Evolutionary conservation across 2,888 invertebrate genomes (phyloP).

Genomic region (Euzophera pinguis): DNA sequence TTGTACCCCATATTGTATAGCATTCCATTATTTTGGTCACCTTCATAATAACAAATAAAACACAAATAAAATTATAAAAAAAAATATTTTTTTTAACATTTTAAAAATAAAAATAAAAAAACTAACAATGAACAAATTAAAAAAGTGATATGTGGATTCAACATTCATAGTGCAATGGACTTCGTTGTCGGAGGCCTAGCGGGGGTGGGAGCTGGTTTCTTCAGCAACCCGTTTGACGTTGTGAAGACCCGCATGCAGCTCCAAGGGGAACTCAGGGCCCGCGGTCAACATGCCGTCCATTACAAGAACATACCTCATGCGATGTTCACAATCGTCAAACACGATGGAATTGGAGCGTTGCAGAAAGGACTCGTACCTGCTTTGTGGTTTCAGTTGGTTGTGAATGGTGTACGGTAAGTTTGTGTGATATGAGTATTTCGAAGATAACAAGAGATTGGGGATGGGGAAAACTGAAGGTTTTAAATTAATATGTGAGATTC

Average conservation of each 20-base stretch:
- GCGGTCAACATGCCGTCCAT: conserved; percentile 79
- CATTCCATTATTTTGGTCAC: no score
- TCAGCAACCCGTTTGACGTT: conserved; percentile 94
- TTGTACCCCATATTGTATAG: no score
- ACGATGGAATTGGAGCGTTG: conserved; percentile 87
- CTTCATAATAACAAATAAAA: no score
- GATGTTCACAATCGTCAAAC: conserved; percentile 84
- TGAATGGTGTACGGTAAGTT: conserved; percentile 80
- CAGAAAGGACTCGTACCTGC: conserved; percentile 91
- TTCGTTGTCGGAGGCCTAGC: conserved; percentile 87
- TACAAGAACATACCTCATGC: conserved; percentile 91
- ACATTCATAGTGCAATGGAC: conserved; percentile 77
- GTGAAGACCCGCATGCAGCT: conserved; percentile 93
- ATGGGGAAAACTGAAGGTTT: no score
- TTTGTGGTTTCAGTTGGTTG: conserved; percentile 87
- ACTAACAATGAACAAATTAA: not conserved
- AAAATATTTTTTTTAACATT: not conserved
- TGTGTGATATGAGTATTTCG: no score
- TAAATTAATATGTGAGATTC: no score
- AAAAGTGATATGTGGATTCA: conserved; percentile 12
- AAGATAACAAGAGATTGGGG: no score
- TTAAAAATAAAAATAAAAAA: not conserved
- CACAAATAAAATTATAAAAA: no score
- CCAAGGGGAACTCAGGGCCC: conserved; percentile 88
- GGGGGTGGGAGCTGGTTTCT: conserved; percentile 88